Conservation (phyloP, 2,888 invertebrate genomes). For the Limenitis arthemis region DNA sequence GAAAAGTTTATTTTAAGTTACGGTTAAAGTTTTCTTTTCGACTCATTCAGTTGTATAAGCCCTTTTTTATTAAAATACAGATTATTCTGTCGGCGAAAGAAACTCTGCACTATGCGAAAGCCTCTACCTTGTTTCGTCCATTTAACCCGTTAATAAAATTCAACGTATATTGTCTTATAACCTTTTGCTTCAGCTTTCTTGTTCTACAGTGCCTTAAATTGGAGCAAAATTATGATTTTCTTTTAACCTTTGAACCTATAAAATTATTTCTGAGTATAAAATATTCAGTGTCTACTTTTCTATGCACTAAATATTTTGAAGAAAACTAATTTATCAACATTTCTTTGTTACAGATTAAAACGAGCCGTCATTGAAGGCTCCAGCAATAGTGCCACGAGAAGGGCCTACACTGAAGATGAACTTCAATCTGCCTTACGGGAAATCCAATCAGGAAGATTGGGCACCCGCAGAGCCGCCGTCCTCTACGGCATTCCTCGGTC, state of each 20-base stretch:
- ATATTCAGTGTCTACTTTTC: background rate
- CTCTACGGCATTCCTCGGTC: conserved; percentile 97
- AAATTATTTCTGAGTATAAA: no score
- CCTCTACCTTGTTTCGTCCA: background rate
- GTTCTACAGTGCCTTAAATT: background rate
- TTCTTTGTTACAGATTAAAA: conserved; percentile 57
- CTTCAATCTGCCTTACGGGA: conserved; percentile 94
- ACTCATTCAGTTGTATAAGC: no score
- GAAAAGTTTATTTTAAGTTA: no score
- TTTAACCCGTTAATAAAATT: conserved; percentile 1
- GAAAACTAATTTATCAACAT: background rate
- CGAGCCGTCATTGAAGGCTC: conserved; percentile 43
- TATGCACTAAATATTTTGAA: background rate
- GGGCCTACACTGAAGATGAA: conserved; percentile 96
- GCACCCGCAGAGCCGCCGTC: conserved; percentile 93
- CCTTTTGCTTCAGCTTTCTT: background rate
- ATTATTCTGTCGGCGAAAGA: background rate
- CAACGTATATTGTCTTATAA: conserved; percentile 4
- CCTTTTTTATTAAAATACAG: no score
- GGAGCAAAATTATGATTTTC: background rate
- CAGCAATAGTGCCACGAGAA: conserved; percentile 74
- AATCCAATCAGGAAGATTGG: conserved; percentile 93
- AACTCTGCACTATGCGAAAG: background rate
- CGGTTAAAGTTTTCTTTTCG: no score
- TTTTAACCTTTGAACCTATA: background rate